Base-by-base conservation (phyloP, 2,113 vertebrate species). In the Vombatus ursinus region DNA sequence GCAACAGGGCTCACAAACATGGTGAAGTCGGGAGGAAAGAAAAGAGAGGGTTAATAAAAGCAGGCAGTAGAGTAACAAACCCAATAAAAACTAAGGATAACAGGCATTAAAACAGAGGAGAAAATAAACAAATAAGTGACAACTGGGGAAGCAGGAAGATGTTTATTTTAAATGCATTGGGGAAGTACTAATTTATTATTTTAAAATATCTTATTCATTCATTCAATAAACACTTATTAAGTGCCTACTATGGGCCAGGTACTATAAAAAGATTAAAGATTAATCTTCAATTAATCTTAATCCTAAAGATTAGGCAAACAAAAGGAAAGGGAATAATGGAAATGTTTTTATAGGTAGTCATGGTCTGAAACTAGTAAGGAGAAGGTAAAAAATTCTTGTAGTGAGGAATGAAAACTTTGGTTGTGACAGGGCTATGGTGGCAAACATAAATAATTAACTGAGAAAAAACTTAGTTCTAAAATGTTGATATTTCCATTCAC, bases 1-100 rank as follows among this genome's bases (percentile, higher is more conserved):
- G 96, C 37, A 49, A 77, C 51, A 97, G 26, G 95, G 95, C 93
- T 48, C 90, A 54, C 89, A 95, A 89, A 96, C 23, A 77, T n/a
- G 12, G 61, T 14, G 12, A 37, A 1, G 37, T 9, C 9, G 4
- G 31, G 16, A 2, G 8, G 25, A 26, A 5, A 19, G 54, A 57
- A 9, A 37, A 37, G 14, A 68, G 12, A 68, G 31, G 31, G 31
- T 68, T 68, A 77, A n/a, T 77, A 77, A 77, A 68, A 68, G 31
- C 37, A 77, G 31, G 37, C 12, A n/a, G 61, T 77, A 4, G 61
- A 77, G 37, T 77, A 77, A 91, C 25, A 3, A 50, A 54, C 68
- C 50, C 19, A 94, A 84, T 26, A 53, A 92, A 84, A 91, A 53
- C 25, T 92, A 94, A 96, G 31, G 12, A 51, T 31, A 91, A 52